Evolutionary conservation across 2,797 vertebrate genomes (phyloP).

Genomic region (Tenualosa ilisha): DNA sequence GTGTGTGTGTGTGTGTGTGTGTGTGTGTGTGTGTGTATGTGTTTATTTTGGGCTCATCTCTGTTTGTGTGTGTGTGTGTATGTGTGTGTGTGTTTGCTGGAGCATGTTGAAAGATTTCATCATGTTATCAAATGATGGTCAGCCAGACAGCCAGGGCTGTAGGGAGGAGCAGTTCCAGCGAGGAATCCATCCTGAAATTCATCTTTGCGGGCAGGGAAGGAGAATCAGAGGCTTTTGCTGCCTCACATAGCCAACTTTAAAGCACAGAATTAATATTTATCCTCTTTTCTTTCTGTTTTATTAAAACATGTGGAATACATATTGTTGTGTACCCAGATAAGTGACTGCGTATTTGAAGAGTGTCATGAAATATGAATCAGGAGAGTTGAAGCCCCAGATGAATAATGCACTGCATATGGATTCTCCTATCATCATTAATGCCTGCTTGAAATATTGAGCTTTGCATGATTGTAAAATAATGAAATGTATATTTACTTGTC

Average conservation of each 20-base stretch:
- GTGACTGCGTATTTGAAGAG: slow-evolving; percentile 13
- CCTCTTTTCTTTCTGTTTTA: not conserved
- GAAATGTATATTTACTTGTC: slow-evolving; percentile 25
- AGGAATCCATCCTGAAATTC: not conserved
- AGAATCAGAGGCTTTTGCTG: not conserved
- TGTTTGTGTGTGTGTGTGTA: not conserved
- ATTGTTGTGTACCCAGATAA: slow-evolving; percentile 21
- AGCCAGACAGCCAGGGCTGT: not conserved
- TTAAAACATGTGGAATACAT: slow-evolving; percentile 16
- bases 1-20: not conserved
- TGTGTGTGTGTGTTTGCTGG: not conserved
- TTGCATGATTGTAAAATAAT: slow-evolving; percentile 23
- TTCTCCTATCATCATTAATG: slow-evolving; percentile 14
- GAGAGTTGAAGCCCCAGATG: not conserved
- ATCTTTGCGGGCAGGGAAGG: not conserved
- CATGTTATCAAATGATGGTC: slow-evolving; percentile 19
- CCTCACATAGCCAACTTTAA: not conserved
- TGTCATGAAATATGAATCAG: slow-evolving; percentile 25
- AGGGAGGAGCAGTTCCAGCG: not conserved
- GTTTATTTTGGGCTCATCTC: not conserved
- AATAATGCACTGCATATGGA: slow-evolving; percentile 17
- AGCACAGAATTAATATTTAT: not conserved
- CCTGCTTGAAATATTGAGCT: slow-evolving; percentile 19
- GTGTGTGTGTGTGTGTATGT: slow-evolving; percentile 1
- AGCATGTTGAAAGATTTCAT: slow-evolving; percentile 19